Evolutionary conservation across 2,113 vertebrate species (phyloP).

Genomic region (Peromyscus polionotus): DNA sequence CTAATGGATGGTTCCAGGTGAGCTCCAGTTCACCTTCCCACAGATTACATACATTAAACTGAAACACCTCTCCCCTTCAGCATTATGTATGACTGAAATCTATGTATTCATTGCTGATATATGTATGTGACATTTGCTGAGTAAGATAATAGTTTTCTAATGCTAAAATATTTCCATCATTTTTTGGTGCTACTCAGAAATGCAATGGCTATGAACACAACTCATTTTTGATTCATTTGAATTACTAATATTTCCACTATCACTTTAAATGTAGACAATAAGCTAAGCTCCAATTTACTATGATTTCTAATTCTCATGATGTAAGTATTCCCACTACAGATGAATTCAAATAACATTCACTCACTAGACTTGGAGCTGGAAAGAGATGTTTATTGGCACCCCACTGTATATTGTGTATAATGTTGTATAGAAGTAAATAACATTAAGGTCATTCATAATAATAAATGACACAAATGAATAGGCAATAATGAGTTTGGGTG

Average conservation of each 20-base stretch:
- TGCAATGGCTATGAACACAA: background rate
- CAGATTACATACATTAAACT: conserved; percentile 46
- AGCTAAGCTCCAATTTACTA: background rate
- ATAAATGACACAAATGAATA: background rate
- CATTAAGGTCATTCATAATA: background rate
- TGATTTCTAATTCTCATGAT: background rate
- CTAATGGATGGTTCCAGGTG: background rate
- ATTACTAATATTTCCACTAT: conserved; percentile 40
- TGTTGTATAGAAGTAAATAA: background rate
- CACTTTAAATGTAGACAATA: background rate
- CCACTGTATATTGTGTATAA: background rate
- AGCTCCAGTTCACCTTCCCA: background rate
- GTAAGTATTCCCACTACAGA: background rate
- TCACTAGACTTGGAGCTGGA: background rate
- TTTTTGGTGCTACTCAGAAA: conserved; percentile 17
- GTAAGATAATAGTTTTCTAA: background rate
- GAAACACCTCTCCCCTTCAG: background rate
- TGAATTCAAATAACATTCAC: background rate
- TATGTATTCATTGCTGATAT: background rate
- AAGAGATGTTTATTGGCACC: background rate
- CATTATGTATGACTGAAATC: background rate
- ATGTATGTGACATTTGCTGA: background rate
- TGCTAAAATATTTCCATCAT: background rate
- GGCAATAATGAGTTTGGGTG: background rate
- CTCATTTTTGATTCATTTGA: conserved; percentile 13